Conservation (phyloP, 2,888 invertebrate species). For the Norana najaformis region DNA sequence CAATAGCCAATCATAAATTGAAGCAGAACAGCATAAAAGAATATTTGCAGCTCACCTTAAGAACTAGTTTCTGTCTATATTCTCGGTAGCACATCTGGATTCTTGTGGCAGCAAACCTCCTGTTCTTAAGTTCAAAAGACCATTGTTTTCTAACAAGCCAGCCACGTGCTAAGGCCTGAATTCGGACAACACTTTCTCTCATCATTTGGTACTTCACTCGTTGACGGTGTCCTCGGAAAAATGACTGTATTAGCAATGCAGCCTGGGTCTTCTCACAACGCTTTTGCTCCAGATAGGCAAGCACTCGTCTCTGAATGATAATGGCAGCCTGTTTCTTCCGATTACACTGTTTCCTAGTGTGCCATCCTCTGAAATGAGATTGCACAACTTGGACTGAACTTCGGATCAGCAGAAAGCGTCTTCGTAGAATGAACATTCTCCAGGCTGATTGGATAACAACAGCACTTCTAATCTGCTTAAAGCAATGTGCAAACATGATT, state of each 20-base stretch:
- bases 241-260: constrained; percentile 36
- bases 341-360: not conserved
- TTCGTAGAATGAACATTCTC: constrained; percentile 30
- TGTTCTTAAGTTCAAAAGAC: not conserved
- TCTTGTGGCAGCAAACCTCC: not conserved
- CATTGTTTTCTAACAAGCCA: constrained; percentile 16
- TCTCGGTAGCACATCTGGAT: not conserved
- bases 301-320: constrained; percentile 20
- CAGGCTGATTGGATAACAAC: constrained; percentile 25
- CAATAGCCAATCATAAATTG: not conserved
- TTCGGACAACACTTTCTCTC: constrained; percentile 19
- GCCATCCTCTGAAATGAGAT: not conserved
- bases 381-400: constrained; percentile 26
- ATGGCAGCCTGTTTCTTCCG: not conserved
- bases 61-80: not conserved
- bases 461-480: constrained; percentile 37
- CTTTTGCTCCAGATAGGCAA: constrained; percentile 16
- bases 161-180: constrained; percentile 35
- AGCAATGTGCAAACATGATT: constrained; percentile 25
- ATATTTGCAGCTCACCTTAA: constrained; percentile 10
- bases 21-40: not conserved
- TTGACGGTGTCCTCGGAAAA: constrained; percentile 25
- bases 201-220: constrained; percentile 30
- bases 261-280: not conserved
- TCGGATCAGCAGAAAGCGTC: not conserved